These are phyloP conservation scores for Emys orbicularis DNA, from an alignment of 2,797 vertebrate species.

Conservation along the genomic window DNA sequence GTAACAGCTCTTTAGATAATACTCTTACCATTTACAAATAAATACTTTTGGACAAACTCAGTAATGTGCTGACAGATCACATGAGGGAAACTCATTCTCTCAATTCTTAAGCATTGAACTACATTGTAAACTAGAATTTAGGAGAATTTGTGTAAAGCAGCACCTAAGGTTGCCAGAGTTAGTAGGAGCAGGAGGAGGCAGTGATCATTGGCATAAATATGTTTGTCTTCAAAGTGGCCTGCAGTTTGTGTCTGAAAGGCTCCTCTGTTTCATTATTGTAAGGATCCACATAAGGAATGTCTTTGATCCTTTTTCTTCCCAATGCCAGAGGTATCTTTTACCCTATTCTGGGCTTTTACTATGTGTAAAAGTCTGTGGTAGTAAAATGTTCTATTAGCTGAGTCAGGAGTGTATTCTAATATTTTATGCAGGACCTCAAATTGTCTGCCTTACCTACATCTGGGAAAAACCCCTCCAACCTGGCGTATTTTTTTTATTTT, in stretches of 20 bases:
- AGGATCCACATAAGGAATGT: not conserved
- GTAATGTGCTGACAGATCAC: not conserved
- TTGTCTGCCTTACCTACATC: not conserved
- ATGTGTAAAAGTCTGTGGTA: not conserved
- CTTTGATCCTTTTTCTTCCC: not conserved
- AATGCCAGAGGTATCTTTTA: not conserved
- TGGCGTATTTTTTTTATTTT: not conserved
- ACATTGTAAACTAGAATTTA: not conserved
- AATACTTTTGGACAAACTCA: not conserved
- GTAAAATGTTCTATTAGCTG: not conserved
- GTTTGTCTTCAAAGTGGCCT: constrained; percentile 1
- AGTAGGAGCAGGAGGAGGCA: not conserved
- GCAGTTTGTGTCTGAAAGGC: not conserved
- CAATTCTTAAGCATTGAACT: not conserved
- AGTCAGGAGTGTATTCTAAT: not conserved
- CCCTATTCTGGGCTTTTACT: not conserved
- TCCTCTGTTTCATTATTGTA: not conserved
- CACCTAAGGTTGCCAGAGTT: not conserved
- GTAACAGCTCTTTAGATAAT: not conserved
- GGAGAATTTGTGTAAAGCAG: not conserved
- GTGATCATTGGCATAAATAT: not conserved
- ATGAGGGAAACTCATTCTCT: not conserved
- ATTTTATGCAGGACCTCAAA: not conserved
- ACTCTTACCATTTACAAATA: not conserved
- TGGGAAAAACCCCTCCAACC: not conserved